Evolutionary conservation across 2,797 vertebrate species (phyloP).

Genomic region (Melanitta fusca): DNA sequence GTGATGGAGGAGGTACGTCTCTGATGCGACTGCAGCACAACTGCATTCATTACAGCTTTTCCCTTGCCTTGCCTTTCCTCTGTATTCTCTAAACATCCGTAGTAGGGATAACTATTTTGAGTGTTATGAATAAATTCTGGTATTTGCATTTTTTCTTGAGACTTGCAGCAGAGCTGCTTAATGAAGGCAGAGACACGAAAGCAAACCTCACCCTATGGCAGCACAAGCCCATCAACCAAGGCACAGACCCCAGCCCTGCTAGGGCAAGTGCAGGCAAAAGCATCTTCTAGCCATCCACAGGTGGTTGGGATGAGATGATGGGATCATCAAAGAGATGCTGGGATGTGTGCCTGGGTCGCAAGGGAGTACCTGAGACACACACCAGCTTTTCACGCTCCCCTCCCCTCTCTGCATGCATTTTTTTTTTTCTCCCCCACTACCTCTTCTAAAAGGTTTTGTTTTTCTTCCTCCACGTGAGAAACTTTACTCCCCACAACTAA

Average conservation of each 20-base stretch:
- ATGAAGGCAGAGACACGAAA: not conserved
- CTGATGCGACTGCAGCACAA: accelerated
- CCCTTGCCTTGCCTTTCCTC: not conserved
- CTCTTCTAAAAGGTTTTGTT: not conserved
- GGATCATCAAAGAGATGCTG: no score
- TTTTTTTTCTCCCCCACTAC: not conserved
- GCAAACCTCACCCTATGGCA: not conserved
- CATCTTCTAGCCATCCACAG: not conserved
- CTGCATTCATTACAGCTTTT: not conserved
- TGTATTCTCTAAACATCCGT: not conserved
- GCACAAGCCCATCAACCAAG: not conserved
- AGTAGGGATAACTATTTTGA: not conserved
- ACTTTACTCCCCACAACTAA: not conserved
- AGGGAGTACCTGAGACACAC: not conserved
- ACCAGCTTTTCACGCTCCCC: not conserved
- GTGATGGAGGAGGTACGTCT: accelerated
- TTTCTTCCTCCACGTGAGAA: not conserved
- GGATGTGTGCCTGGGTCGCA: not conserved
- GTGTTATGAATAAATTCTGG: not conserved
- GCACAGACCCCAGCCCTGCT: no score
- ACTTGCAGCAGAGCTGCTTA: not conserved
- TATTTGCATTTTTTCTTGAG: not conserved
- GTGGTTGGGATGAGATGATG: no score
- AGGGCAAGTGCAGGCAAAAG: not conserved
- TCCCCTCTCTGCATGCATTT: not conserved